phyloP scores from a whole-genome alignment of 2,797 vertebrate genomes.

The Acipenser transmontanus region DNA sequence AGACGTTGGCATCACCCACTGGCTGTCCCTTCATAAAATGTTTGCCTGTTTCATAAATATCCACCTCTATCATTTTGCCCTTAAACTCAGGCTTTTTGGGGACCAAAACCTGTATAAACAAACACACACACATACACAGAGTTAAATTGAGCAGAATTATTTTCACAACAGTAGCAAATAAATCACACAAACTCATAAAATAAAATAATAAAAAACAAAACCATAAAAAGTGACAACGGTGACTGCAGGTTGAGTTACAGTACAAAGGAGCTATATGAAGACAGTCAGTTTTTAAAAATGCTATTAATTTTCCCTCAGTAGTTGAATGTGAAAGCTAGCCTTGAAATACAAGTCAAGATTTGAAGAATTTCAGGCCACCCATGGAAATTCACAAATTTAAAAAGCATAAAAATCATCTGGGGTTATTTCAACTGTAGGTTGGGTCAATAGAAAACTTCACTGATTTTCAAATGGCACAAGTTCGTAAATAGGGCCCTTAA shows the following conservation, averaged over 20 bases:
- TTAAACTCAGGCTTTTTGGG: slow-evolving; percentile 79
- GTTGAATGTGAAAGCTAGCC: background rate
- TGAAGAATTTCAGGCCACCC: slow-evolving; percentile 2
- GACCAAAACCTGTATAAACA: slow-evolving; percentile 78
- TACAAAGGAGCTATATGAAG: background rate
- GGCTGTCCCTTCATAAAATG: slow-evolving; percentile 87
- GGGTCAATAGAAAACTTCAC: slow-evolving; percentile 17
- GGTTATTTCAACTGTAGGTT: slow-evolving; percentile 2
- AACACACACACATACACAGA: background rate
- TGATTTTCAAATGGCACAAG: slow-evolving; percentile 16
- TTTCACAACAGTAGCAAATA: background rate
- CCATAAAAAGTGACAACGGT: background rate
- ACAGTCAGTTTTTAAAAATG: background rate
- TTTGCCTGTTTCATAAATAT: slow-evolving; percentile 89
- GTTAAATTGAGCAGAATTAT: background rate
- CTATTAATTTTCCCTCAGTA: background rate
- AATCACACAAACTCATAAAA: background rate
- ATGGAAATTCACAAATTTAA: background rate
- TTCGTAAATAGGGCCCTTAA: slow-evolving; percentile 7
- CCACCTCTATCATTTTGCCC: slow-evolving; percentile 95
- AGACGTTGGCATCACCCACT: slow-evolving; percentile 64
- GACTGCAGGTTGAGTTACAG: background rate
- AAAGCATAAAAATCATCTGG: background rate
- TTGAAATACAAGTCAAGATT: background rate
- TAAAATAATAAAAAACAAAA: background rate